Conservation (phyloP, 64 coral and sea anemone genomes). For the Montipora cactus region DNA sequence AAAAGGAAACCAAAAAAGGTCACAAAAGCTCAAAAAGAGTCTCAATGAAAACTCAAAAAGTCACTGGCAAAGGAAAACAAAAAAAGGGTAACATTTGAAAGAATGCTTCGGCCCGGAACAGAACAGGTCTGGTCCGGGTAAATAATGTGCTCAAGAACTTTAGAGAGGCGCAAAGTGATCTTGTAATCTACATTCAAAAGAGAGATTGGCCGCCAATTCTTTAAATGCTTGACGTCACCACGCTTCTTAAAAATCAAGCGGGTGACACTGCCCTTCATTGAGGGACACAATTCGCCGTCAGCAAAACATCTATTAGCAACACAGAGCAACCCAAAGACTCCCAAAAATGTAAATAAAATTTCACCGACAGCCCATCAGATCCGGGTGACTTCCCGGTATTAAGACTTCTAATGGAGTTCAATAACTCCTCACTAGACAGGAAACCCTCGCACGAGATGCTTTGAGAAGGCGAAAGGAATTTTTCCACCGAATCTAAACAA, state of each 20-base stretch:
- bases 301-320: background rate
- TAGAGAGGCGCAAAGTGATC: background rate
- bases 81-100: background rate
- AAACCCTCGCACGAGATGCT: background rate
- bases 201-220: conserved; percentile 46
- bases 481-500: background rate
- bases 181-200: conserved; percentile 28
- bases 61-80: too few species aligned
- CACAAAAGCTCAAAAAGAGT: too few species aligned
- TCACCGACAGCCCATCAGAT: conserved; percentile 16
- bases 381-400: conserved; percentile 1
- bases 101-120: background rate
- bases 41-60: too few species aligned
- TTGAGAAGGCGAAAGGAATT: background rate
- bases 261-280: background rate
- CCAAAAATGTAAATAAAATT: conserved; percentile 56
- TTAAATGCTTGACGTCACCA: background rate
- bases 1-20: too few species aligned
- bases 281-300: background rate
- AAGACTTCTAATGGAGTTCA: background rate
- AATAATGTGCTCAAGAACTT: background rate
- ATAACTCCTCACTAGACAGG: conserved; percentile 21
- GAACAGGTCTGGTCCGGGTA: conserved; percentile 3
- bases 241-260: background rate
- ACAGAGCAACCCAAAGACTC: background rate